Base-by-base conservation (phyloP, 2,113 vertebrate genomes). In the Vimba vimba region DNA sequence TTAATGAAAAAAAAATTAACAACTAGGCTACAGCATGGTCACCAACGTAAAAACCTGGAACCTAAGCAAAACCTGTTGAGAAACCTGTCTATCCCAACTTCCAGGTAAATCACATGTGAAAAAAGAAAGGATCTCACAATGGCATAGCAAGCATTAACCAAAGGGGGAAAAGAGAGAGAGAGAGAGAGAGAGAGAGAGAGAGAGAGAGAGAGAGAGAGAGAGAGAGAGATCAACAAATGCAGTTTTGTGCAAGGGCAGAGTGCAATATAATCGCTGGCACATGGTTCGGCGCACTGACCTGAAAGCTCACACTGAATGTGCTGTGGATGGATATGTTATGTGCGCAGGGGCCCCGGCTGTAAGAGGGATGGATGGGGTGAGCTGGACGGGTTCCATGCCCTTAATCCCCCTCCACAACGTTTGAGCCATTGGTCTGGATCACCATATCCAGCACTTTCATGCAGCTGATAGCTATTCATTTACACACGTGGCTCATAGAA, bases 331-430 rank as follows among this genome's bases (percentile, higher is more conserved):
- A 90, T 88, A 83, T 85, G 82, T 79, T 79, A 74, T 86, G 80
- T 90, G 87, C 10, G 33, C 85, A 81, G 76, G 64, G 82, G 73
- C 71, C 78, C 79, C 43, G 30, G 71, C 82, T 79, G 86, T 57
- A 87, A 77, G 86, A 89, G 84, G 82, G 85, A 90, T 90, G 85
- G 83, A 90, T 90, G 82, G 85, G 74, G 85, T 88, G 89, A 82
- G 85, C 74, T 88, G 87, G 82, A 90, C 33, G 60, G 79, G 84
- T 88, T 88, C 89, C 89, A 90, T 88, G 78, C 85, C 74, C 79
- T 75, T 39, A 76, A 78, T 66, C 82, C 71, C 84, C 50, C 71
- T 21, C 17, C 27, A 25, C 39, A 50, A 50, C 45, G 30, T 76
- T 45, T 4, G 10, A 69, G 8, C 77, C 71, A 77, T 19, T 86